Evolutionary conservation across 2,113 vertebrate species (phyloP).

Genomic region (Mesembrinibis cayennensis): DNA sequence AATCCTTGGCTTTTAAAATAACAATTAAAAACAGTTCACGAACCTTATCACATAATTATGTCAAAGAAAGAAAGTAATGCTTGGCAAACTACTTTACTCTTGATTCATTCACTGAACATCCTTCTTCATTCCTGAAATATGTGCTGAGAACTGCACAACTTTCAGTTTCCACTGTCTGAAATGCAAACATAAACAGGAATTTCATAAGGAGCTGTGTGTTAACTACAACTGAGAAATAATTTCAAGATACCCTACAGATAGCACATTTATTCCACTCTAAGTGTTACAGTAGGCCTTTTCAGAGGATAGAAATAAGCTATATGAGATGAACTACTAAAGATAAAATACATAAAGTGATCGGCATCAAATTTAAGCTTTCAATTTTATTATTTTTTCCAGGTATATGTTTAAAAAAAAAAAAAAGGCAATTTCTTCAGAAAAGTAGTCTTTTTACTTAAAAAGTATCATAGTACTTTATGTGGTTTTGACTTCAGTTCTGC

Average conservation of each 20-base stretch:
- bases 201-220: not conserved
- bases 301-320: not conserved
- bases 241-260: not conserved
- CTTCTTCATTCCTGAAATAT: not conserved
- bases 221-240: not conserved
- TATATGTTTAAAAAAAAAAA: not conserved
- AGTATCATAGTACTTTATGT: not conserved
- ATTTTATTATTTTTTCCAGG: not conserved
- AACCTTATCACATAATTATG: not conserved
- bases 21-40: accelerated
- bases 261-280: not conserved
- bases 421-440: not conserved
- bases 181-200: not conserved
- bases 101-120: not conserved
- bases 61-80: not conserved
- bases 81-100: not conserved
- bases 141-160: not conserved
- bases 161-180: not conserved
- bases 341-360: not conserved
- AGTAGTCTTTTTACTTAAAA: not conserved
- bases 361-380: not conserved
- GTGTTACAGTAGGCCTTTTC: not conserved
- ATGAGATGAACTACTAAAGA: not conserved
- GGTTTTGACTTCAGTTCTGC: not conserved
- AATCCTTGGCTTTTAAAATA: not conserved